These are phyloP conservation scores for Dysidea cf. avara DNA, from an alignment of 37 sponge, comb jelly and placozoan genomes.

Conservation along the genomic window DNA sequence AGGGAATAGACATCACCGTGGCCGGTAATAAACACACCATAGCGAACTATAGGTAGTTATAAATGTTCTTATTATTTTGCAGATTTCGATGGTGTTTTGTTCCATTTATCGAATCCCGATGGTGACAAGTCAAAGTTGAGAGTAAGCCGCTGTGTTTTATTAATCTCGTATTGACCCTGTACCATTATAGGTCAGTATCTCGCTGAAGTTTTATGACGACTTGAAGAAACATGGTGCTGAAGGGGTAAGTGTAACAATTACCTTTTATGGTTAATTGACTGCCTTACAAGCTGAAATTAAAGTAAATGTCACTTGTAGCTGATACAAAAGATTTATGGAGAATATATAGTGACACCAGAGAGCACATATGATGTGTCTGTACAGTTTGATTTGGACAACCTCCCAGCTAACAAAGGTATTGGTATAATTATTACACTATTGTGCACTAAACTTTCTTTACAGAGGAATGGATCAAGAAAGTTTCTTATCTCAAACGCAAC, in stretches of 20 bases:
- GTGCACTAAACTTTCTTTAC: constrained; percentile 4
- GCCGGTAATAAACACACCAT: constrained; percentile 65
- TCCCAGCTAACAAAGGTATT: constrained; percentile 85
- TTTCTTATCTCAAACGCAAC: constrained; percentile 91
- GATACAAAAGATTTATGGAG: constrained; percentile 66
- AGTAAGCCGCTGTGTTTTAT: constrained; percentile 37
- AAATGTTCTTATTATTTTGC: constrained; percentile 6
- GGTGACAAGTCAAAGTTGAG: constrained; percentile 84
- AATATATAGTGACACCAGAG: constrained; percentile 57
- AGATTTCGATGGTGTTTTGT: constrained; percentile 96
- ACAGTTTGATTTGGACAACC: constrained; percentile 77
- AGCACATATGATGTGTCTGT: constrained; percentile 82
- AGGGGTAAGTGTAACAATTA: constrained; percentile 52
- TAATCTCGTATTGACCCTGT: neutral
- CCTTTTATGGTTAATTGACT: too few relatives aligned
- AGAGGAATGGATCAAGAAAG: constrained; percentile 73
- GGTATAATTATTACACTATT: neutral
- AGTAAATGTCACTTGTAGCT: too few relatives aligned
- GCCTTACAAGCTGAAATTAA: too few relatives aligned
- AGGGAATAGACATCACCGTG: constrained; percentile 86
- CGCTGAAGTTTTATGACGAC: constrained; percentile 88
- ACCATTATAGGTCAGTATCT: constrained; percentile 73
- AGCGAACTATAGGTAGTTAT: neutral
- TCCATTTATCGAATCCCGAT: constrained; percentile 90
- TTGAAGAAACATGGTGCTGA: constrained; percentile 83